Conservation (phyloP, 2,797 vertebrate genomes). For the Cyclopterus lumpus region DNA sequence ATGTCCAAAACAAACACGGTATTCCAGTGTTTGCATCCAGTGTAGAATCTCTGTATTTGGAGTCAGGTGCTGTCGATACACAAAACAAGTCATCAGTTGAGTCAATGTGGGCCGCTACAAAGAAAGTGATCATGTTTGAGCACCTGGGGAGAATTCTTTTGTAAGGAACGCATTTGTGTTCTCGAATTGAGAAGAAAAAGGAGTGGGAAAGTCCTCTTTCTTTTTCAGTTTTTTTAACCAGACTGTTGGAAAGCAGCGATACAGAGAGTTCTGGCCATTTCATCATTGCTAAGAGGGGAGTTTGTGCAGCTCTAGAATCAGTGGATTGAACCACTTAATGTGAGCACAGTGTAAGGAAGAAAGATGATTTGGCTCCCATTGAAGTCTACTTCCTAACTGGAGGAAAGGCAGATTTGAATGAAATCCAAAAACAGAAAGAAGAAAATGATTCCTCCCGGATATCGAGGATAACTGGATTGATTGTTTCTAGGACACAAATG, state of each 20-base stretch:
- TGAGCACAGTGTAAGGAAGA: constrained; percentile 16
- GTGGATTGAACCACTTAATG: constrained; percentile 44
- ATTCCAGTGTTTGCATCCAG: constrained; percentile 62
- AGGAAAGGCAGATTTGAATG: constrained; percentile 1
- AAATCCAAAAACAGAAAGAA: constrained; percentile 12
- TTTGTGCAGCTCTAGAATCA: constrained; percentile 32
- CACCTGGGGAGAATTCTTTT: constrained; percentile 69
- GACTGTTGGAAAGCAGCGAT: constrained; percentile 38
- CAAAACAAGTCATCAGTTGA: constrained; percentile 44
- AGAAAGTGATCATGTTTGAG: constrained; percentile 59
- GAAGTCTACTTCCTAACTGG: background rate
- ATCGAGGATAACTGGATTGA: constrained; percentile 53
- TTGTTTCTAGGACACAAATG: constrained; percentile 57
- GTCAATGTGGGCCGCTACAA: constrained; percentile 45
- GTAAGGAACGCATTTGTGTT: constrained; percentile 27
- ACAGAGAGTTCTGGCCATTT: constrained; percentile 36
- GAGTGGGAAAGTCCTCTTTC: constrained; percentile 20
- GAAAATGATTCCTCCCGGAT: background rate
- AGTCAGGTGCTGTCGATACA: constrained; percentile 63
- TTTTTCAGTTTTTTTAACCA: constrained; percentile 4
- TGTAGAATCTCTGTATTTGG: constrained; percentile 58
- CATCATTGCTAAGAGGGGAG: constrained; percentile 31
- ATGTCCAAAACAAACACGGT: constrained; percentile 75
- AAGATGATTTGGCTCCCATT: constrained; percentile 11
- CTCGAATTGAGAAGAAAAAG: constrained; percentile 36